Evolutionary conservation across 1,140 invertebrate species (phyloP).

Genomic region (Brachionus koreanus): DNA sequence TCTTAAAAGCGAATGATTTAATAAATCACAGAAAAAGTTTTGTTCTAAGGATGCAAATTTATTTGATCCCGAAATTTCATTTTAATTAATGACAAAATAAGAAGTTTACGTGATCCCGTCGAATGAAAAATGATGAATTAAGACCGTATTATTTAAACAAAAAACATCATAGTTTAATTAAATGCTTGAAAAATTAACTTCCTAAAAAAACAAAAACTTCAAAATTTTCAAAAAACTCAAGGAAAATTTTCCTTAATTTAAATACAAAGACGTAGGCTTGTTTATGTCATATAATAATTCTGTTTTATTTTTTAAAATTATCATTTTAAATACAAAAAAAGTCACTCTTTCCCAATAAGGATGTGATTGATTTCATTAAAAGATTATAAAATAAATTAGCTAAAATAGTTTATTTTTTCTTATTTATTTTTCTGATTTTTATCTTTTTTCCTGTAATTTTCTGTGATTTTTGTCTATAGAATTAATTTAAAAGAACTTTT

Average conservation of each 20-base stretch:
- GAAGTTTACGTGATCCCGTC: not conserved
- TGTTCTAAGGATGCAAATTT: not conserved
- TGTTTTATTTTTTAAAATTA: not conserved
- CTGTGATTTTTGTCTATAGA: not conserved
- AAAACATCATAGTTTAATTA: not conserved
- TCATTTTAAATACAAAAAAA: not conserved
- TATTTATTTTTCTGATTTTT: conserved; percentile 23
- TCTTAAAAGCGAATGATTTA: not conserved
- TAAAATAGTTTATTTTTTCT: conserved; percentile 3
- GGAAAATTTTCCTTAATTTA: not conserved
- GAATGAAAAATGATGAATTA: conserved; percentile 4
- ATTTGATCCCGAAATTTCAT: conserved; percentile 1
- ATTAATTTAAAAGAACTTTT: not conserved
- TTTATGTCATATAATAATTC: not conserved
- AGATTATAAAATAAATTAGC: conserved; percentile 39
- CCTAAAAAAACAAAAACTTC: not conserved
- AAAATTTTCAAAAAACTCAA: not conserved
- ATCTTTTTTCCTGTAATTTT: conserved; percentile 42
- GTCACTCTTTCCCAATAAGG: not conserved
- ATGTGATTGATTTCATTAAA: conserved; percentile 30
- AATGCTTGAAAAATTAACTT: not conserved
- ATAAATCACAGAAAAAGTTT: not conserved
- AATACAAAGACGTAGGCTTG: not conserved
- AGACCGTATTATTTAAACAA: not conserved
- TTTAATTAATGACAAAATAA: conserved; percentile 6